Evolutionary conservation across 2,888 invertebrate species (phyloP), one percentile per base, ranked within the genome.

Genomic region (Alentia gelatinosa): DNA sequence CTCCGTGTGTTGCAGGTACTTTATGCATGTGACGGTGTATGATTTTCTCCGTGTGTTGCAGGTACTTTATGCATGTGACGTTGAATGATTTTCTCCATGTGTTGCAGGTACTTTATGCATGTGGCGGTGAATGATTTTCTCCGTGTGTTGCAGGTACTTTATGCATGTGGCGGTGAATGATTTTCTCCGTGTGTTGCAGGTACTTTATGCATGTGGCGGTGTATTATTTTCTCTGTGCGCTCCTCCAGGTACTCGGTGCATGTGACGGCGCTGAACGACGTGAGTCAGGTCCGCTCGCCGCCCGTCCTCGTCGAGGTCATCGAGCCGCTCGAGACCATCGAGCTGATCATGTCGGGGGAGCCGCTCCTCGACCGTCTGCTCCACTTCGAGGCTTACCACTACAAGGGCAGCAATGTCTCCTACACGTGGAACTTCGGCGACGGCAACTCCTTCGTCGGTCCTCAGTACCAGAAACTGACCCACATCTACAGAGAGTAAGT

Each of bases 391-490:
- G 95, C 94, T 23, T 92, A 91, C 5, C 93, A 92, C 39, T 95
- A 94, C 93, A 91, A 91, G n/a, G 96, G 96, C 15, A 94, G 94
- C n/a, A 93, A 94, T 92, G 91, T 95, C n/a, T 94, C 92, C 68
- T 95, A 94, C 90, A 93, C 93, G 3, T 96, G 96, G 96, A 92
- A 94, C 90, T 96, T 96, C 92, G 96, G 95, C 9, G 96, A 96
- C 92, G 94, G 94, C 37, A 15, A 91, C 9, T 35, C 33, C 9
- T 89, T 91, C 23, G 90, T 93, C 33, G 91, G 91, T 12, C 35
- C n/a, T 12, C 26, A 33, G 12, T n/a, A n/a, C n/a, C 30, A 89
- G 9, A 68, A 40, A 40, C 37, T 37, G n/a, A 7, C 3, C 26
- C 94, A 95, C 89, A 93, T 90, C 40, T 95, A 92, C 90, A 91